These are phyloP conservation scores for Agriotes lineatus DNA, from an alignment of 2,888 invertebrate species.

Conservation along the genomic window DNA sequence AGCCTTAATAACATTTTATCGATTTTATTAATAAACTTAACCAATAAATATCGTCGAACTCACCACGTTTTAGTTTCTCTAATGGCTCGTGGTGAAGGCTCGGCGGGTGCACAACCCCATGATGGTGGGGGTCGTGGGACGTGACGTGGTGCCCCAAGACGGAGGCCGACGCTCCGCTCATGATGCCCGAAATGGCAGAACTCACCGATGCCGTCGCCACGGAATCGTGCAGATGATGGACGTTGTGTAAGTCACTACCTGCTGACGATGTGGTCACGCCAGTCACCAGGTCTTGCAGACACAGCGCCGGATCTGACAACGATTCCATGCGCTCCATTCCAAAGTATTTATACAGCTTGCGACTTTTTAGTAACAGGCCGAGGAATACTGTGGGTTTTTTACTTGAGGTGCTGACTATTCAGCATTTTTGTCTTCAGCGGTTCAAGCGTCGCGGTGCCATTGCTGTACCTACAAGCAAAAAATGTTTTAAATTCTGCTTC, in stretches of 20 bases:
- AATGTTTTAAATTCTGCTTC: not conserved
- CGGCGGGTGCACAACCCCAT: constrained; percentile 72
- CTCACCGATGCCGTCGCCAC: constrained; percentile 56
- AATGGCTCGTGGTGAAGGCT: constrained; percentile 77
- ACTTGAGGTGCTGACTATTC: not conserved
- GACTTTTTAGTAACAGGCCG: not conserved
- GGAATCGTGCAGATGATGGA: constrained; percentile 72
- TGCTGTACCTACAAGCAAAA: not conserved
- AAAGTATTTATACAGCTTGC: constrained; percentile 42
- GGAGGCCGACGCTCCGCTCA: constrained; percentile 68
- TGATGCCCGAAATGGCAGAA: constrained; percentile 70
- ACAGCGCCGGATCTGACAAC: constrained; percentile 77
- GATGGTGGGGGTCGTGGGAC: constrained; percentile 69
- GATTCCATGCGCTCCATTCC: constrained; percentile 77
- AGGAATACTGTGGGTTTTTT: not conserved
- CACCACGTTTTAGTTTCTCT: constrained; percentile 84
- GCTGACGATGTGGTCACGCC: constrained; percentile 69
- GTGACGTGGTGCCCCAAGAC: constrained; percentile 68
- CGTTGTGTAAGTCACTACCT: constrained; percentile 67
- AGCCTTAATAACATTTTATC: too few relatives aligned
- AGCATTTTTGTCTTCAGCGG: not conserved
- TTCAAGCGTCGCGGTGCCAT: not conserved
- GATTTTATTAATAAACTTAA: too few relatives aligned
- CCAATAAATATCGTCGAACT: constrained; percentile 64
- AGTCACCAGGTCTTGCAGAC: constrained; percentile 80